Evolutionary conservation across 2,888 invertebrate species (phyloP), one percentile per base, ranked within the genome.

Genomic region (Brachynemurus nebulosus): DNA sequence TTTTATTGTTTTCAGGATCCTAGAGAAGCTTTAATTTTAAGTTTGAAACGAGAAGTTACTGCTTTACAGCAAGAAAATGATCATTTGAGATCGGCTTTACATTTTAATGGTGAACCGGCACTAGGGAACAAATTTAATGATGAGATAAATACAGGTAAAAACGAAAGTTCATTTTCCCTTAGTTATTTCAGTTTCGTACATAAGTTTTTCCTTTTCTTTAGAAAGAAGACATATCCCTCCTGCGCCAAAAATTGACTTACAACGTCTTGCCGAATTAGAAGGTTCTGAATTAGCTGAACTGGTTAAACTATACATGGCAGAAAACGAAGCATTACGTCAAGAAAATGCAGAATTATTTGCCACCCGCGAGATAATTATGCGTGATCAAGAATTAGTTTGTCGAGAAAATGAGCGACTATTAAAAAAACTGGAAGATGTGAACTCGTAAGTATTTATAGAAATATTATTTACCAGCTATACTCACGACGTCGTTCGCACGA

Each of bases 301-400:
- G 50, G 78, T 92, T 0, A 80, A 84, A 50, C 74, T 91, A 19
- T 92, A 92, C 60, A 86, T 91, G 68, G 72, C 71, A 3, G 86
- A 88, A 61, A 86, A 85, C 59, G 75, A 81, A 20, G 79, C 83
- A 0, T 63, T 84, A 42, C 72, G 91, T 35, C 74, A 76, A 16
- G 92, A 95, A 65, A 93, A 92, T 64, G 73, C 80, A 2, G 91
- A 93, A 53, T 67, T 93, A 43, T 90, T 80, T 64, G 73, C 73
- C 25, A 76, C 84, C 0, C 68, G 86, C 39, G 90, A 92, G 59
- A 74, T 82, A 50, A 71, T 91, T 48, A 71, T 89, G 50, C 66
- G 90, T 9, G 93, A 95, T 61, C 92, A 92, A 60, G 92, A 93
- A 62, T 63, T 88, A 27, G 80, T 93, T 20, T 89, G 88, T 57